Percentiles rank a stretch among this genome's conserved stretches.
These are phyloP conservation scores for Betta splendens DNA, from an alignment of 2,797 vertebrate species.

Conservation along the genomic window DNA sequence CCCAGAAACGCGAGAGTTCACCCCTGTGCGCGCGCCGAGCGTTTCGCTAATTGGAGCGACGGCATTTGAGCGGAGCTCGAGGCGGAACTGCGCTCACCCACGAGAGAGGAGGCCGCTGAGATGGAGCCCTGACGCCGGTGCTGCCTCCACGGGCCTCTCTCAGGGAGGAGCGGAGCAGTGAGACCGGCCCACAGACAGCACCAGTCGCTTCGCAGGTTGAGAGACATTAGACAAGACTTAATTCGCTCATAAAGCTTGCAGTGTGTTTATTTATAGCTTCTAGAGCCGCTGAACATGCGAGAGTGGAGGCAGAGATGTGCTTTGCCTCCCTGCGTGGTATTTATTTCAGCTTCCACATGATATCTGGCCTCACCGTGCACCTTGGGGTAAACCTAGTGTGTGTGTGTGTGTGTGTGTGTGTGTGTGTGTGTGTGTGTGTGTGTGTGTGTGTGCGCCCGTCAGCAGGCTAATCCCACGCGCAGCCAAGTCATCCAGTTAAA, in stretches of 20 bases:
- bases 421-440: slow-evolving; percentile 6
- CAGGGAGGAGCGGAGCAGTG: slow-evolving; percentile 61
- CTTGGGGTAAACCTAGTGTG: neutral
- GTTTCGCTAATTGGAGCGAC: slow-evolving; percentile 77
- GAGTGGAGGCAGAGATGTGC: neutral
- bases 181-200: slow-evolving; percentile 65
- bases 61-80: slow-evolving; percentile 76
- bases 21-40: slow-evolving; percentile 65
- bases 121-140: slow-evolving; percentile 75
- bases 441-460: slow-evolving; percentile 12
- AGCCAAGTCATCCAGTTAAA: slow-evolving; percentile 28
- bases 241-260: slow-evolving; percentile 48
- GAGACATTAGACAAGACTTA: no score
- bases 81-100: slow-evolving; percentile 66
- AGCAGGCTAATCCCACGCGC: slow-evolving; percentile 33
- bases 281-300: slow-evolving; percentile 17
- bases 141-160: slow-evolving; percentile 68
- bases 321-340: neutral
- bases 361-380: neutral
- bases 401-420: slow-evolving; percentile 11
- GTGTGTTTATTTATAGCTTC: slow-evolving; percentile 23
- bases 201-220: slow-evolving; percentile 64
- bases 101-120: slow-evolving; percentile 57
- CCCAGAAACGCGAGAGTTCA: slow-evolving; percentile 71
- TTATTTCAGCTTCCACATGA: slow-evolving; percentile 11